Evolutionary conservation across 2,888 invertebrate species (phyloP).

Genomic region (Byasa hedistus): DNA sequence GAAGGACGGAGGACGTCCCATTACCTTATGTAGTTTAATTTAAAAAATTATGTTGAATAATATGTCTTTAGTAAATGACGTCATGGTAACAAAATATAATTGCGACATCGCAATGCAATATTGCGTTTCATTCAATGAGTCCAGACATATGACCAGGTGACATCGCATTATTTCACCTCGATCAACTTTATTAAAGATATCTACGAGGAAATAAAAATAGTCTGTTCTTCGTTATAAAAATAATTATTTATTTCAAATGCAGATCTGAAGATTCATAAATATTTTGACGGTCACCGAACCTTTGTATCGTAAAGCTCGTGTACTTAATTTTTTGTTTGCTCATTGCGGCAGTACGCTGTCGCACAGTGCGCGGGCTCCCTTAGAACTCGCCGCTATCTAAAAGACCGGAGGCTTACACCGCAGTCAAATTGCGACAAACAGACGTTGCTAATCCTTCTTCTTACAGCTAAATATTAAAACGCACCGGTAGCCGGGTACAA

Average conservation of each 20-base stretch:
- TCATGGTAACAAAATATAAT: too few species aligned
- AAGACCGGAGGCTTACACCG: slow-evolving; percentile 24
- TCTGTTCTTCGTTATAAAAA: too few species aligned
- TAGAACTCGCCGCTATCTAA: slow-evolving; percentile 36
- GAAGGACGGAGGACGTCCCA: too few species aligned
- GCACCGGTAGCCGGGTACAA: slow-evolving; percentile 66
- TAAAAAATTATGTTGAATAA: too few species aligned
- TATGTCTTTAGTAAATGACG: too few species aligned
- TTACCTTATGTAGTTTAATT: too few species aligned
- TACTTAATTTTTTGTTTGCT: slow-evolving; percentile 3
- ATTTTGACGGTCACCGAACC: slow-evolving; percentile 2
- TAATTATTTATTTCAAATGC: neutral
- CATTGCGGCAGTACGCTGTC: neutral
- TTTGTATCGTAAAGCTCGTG: neutral
- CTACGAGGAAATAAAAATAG: too few species aligned
- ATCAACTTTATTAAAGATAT: neutral
- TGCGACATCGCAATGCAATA: too few species aligned
- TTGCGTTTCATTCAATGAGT: too few species aligned
- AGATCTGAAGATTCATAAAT: neutral
- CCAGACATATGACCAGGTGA: neutral
- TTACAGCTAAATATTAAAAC: slow-evolving; percentile 63
- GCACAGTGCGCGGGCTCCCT: slow-evolving; percentile 28
- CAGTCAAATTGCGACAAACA: slow-evolving; percentile 61
- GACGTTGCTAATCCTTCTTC: slow-evolving; percentile 66
- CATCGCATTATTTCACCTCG: neutral